Evolutionary conservation across 2,113 vertebrate genomes (phyloP), one percentile per base, ranked within the genome.

Genomic region (Leptodactylus fuscus): DNA sequence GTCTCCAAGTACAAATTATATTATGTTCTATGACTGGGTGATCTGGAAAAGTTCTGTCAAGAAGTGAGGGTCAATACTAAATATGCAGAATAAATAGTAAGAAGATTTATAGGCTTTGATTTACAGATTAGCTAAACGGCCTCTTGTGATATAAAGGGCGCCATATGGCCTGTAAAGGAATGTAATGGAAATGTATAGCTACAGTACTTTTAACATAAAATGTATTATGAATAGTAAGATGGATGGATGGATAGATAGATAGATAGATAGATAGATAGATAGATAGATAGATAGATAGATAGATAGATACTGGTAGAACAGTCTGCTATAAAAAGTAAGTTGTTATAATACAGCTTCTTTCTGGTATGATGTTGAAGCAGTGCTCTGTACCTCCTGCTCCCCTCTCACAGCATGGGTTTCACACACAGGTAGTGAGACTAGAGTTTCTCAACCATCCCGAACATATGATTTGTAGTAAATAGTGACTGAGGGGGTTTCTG

Each of bases 1-100:
- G 90, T 91, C 90, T 91, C 89, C 89, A 91, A 94, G 94, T 91
- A 91, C 92, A 93, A 94, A 94, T 93, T 91, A 93, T 93, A 92
- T 92, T 94, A 94, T 92, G 92, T 92, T 88, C 82, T 86, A 86
- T 89, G 90, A 91, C 92, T 91, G 91, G 93, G 92, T 93, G 92
- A 93, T 94, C 93, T 91, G 58, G 34, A 69, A 84, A 55, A 73
- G 77, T 86, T 80, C 36, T 58, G 73, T 46, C 55, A 44, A 81
- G 67, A 69, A 69, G 29, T 38, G 1, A 62, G 55, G 51, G 77
- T 27, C 53, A 62, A 60, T 80, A 44, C 12, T 60, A 80, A 60
- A 76, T 76, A 44, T 62, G 13, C 46, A 51, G 46, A 29, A 51
- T 51, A 51, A 48, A 13, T 3, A 34, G 15, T 58, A 58, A 44